Evolutionary conservation across 2,888 invertebrate species (phyloP).

Genomic region (Tachina grossa): DNA sequence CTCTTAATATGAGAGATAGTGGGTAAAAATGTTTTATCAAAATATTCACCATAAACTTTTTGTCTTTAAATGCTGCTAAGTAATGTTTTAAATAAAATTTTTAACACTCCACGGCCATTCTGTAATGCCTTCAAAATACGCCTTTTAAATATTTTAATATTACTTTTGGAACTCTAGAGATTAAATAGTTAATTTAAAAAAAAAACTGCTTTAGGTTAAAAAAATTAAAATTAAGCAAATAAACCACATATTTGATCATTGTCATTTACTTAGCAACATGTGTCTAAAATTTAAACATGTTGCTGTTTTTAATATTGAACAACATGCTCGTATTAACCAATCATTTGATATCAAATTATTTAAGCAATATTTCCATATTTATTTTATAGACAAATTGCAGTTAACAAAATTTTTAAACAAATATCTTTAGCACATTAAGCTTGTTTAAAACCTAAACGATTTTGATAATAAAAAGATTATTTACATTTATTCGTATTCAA

Average conservation of each 20-base stretch:
- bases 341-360: conserved; percentile 22
- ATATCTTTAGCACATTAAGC: conserved; percentile 47
- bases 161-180: neutral
- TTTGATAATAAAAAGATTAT: conserved; percentile 28
- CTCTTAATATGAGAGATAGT: too few species aligned
- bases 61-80: too few species aligned
- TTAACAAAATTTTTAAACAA: conserved; percentile 32
- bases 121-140: too few species aligned
- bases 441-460: conserved; percentile 53
- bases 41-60: too few species aligned
- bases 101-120: too few species aligned
- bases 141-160: too few species aligned
- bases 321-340: neutral
- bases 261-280: conserved; percentile 26
- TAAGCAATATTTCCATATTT: conserved; percentile 19
- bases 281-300: conserved; percentile 5
- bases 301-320: neutral
- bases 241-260: neutral
- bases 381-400: conserved; percentile 31
- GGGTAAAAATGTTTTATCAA: too few species aligned
- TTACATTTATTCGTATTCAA: conserved; percentile 15
- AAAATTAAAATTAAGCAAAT: neutral
- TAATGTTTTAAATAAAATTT: too few species aligned
- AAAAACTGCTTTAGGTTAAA: neutral
- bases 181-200: neutral